Evolutionary conservation across 2,113 vertebrate genomes (phyloP).

Genomic region (Cavia aperea): DNA sequence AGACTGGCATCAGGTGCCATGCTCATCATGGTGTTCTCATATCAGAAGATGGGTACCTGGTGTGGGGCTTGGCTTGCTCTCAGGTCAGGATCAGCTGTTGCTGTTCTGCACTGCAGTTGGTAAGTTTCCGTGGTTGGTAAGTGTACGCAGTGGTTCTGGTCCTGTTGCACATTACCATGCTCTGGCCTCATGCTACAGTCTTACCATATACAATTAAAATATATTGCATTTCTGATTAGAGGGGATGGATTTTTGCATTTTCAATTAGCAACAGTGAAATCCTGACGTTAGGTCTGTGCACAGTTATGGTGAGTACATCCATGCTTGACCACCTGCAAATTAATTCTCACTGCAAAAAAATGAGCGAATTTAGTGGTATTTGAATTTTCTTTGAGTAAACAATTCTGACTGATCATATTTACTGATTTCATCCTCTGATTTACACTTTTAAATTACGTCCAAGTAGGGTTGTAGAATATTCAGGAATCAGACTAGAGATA

Average conservation of each 20-base stretch:
- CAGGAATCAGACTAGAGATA: not conserved
- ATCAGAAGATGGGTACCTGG: not conserved
- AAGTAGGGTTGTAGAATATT: not conserved
- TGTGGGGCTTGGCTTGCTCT: not conserved
- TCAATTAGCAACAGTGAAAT: not conserved
- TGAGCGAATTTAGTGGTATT: not conserved
- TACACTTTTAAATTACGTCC: not conserved
- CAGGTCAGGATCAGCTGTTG: not conserved
- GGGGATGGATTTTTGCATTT: slow-evolving; percentile 5
- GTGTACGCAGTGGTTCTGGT: not conserved
- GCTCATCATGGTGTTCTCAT: not conserved
- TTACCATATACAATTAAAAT: not conserved
- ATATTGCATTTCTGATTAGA: not conserved
- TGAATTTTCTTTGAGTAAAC: slow-evolving; percentile 29
- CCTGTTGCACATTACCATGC: not conserved
- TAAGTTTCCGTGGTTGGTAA: not conserved
- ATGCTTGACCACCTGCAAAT: slow-evolving; percentile 1
- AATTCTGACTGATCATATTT: not conserved
- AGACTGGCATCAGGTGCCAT: not conserved
- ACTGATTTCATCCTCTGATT: not conserved
- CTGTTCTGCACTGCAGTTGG: not conserved
- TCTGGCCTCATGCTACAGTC: not conserved
- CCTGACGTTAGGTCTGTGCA: not conserved
- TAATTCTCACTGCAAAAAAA: not conserved
- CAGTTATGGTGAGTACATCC: not conserved